Percentiles rank a stretch among this genome's conserved stretches.
phyloP scores from a whole-genome alignment of 2,888 invertebrate species.

The Itoplectis maculator region DNA sequence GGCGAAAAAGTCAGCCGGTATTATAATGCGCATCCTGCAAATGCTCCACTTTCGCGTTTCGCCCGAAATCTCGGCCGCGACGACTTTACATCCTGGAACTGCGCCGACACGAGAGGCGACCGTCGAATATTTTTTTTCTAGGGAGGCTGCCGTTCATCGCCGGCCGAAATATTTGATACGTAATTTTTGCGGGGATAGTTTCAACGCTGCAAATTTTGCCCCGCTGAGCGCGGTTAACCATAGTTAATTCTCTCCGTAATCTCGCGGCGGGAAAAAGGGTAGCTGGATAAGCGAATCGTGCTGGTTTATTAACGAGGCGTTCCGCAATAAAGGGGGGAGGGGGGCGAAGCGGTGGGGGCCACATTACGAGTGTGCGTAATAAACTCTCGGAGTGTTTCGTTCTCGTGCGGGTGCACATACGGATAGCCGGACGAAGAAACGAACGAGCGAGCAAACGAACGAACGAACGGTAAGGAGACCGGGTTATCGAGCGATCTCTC shows the following conservation, averaged over 20 bases:
- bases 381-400: constrained; percentile 32
- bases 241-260: not conserved
- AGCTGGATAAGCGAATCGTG: constrained; percentile 9
- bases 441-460: constrained; percentile 40
- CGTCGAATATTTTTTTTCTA: too few relatives aligned
- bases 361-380: constrained; percentile 52
- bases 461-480: constrained; percentile 72
- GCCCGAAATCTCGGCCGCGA: not conserved
- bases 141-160: too few relatives aligned
- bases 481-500: constrained; percentile 76
- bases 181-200: not conserved
- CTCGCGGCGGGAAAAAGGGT: not conserved
- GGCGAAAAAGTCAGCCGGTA: constrained; percentile 27
- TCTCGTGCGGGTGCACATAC: constrained; percentile 47
- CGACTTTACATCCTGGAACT: too few relatives aligned
- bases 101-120: too few relatives aligned
- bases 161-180: not conserved
- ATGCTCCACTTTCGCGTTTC: not conserved
- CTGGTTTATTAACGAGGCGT: constrained; percentile 77
- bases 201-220: not conserved
- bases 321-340: constrained; percentile 72
- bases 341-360: constrained; percentile 50
- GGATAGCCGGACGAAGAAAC: constrained; percentile 68
- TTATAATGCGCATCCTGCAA: not conserved
- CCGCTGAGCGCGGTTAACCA: not conserved